Conservation (phyloP, 2,797 vertebrate genomes). For the Sebastes matsubarae region DNA sequence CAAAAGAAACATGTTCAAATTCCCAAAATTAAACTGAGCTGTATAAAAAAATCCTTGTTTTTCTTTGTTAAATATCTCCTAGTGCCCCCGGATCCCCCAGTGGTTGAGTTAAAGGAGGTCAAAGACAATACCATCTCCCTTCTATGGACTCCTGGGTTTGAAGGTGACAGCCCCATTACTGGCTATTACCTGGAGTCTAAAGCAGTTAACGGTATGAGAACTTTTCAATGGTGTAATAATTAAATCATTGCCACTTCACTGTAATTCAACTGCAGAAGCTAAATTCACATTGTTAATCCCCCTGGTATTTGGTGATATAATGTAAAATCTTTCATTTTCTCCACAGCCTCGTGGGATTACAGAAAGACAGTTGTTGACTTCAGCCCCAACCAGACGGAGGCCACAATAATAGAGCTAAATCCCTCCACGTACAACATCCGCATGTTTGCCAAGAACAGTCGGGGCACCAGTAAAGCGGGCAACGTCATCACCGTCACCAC, state of each 20-base stretch:
- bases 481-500: slow-evolving; percentile 72
- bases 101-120: slow-evolving; percentile 61
- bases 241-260: not conserved
- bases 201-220: slow-evolving; percentile 57
- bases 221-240: not conserved
- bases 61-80: not conserved
- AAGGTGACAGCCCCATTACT: slow-evolving; percentile 61
- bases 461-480: slow-evolving; percentile 66
- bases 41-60: not conserved
- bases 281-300: not conserved
- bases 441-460: slow-evolving; percentile 70
- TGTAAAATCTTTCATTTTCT: not conserved
- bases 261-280: not conserved
- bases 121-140: slow-evolving; percentile 53
- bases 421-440: slow-evolving; percentile 74
- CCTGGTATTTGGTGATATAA: not conserved
- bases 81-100: slow-evolving; percentile 67
- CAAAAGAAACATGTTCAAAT: not conserved
- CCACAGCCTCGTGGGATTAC: slow-evolving; percentile 69
- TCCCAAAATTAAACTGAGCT: not conserved
- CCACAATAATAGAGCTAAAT: slow-evolving; percentile 70
- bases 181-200: slow-evolving; percentile 73
- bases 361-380: slow-evolving; percentile 58
- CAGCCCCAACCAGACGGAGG: slow-evolving; percentile 53
- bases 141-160: slow-evolving; percentile 63